Base-by-base conservation (phyloP, 2,797 vertebrate species). In the Leucoraja ocellata region DNA sequence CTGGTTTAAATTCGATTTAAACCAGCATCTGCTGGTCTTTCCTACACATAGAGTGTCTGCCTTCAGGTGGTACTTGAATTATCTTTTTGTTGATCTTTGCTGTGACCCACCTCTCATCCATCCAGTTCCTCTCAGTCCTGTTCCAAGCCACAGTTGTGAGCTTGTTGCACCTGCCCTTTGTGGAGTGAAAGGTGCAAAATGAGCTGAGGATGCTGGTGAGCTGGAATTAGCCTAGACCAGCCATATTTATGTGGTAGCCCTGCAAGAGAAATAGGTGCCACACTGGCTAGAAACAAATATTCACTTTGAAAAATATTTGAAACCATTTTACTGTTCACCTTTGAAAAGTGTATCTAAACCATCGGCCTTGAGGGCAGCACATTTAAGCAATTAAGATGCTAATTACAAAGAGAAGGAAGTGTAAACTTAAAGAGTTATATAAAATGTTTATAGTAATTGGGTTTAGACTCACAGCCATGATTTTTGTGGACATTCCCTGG, bases 391-490 rank as follows among this genome's bases (percentile, higher is more conserved):
- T 88, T 88, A 65, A 88, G 65, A 68, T 18, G 63, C 61, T 68
- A 88, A 88, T 88, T 88, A 88, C n/a, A 88, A 68, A 68, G 84
- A 65, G 84, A 88, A 88, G 84, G 84, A 88, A 88, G 84, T 88
- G 84, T 88, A 88, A 88, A 88, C 84, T 86, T 86, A 86, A 86
- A 88, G 84, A 88, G 84, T 88, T 88, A 68, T 88, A 68, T 88
- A 88, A 88, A 88, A 88, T 68, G 84, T 88, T 88, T 88, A 88
- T 88, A 88, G 84, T 88, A 88, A 88, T 88, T 88, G 61, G 63
- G 84, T 88, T 88, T 88, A 68, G 84, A 88, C 61, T 88, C 84
- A 88, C 61, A 68, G 63, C 63, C n/a, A 88, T 88, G 61, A 68
- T 61, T 88, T 88, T 88, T 88, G 84, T 88, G 84, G 63, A 88